Conservation (phyloP, 2,888 invertebrate species). For the Spisula subtruncata region DNA sequence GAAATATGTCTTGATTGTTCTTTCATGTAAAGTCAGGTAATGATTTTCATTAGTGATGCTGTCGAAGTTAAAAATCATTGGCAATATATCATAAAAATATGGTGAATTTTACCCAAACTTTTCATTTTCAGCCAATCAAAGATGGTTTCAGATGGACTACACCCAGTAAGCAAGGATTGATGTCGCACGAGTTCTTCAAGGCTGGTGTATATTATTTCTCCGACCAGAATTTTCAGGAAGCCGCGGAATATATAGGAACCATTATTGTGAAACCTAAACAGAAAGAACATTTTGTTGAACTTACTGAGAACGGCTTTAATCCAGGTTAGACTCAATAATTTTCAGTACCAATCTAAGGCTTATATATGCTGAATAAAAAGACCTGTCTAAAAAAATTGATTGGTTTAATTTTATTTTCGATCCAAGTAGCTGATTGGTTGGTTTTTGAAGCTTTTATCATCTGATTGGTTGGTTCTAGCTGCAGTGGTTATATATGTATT, state of each 20-base stretch:
- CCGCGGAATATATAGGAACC: constrained; percentile 87
- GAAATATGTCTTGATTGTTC: no score
- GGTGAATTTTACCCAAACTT: not conserved
- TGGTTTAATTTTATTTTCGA: no score
- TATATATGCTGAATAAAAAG: no score
- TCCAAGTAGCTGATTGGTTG: no score
- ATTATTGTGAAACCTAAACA: constrained; percentile 88
- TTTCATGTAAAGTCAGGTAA: no score
- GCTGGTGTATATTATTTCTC: constrained; percentile 87
- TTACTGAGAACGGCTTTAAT: constrained; percentile 85
- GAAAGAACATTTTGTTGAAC: constrained; percentile 85
- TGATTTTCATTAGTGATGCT: no score
- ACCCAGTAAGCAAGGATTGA: constrained; percentile 86
- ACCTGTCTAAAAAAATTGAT: no score
- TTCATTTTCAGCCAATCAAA: constrained; percentile 83
- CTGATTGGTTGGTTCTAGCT: no score
- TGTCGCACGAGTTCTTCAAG: constrained; percentile 86
- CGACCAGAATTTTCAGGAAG: constrained; percentile 87
- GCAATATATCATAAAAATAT: not conserved
- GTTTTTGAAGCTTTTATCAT: no score
- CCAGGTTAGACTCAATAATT: constrained; percentile 80
- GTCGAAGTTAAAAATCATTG: no score
- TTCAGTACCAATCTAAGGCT: not conserved
- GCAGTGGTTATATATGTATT: no score
- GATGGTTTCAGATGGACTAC: constrained; percentile 87